Conservation (phyloP, 2,888 invertebrate species). For the Nysson spinosus region DNA sequence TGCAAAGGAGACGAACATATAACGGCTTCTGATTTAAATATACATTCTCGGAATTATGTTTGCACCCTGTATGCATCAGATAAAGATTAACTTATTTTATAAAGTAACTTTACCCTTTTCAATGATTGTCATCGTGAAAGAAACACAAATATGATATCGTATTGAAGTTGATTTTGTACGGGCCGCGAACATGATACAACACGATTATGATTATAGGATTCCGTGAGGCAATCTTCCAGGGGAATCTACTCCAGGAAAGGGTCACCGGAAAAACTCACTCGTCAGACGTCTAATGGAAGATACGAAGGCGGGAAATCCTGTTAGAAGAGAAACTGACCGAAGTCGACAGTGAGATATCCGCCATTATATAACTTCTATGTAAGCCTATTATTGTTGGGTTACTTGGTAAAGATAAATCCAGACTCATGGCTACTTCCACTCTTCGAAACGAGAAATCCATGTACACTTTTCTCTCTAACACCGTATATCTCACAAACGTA, state of each 20-base stretch:
- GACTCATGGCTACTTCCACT: conserved; percentile 30
- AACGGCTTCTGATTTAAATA: too few relatives aligned
- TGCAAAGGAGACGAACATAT: too few relatives aligned
- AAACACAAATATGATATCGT: conserved; percentile 12
- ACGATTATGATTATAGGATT: conserved; percentile 22
- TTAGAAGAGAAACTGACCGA: conserved; percentile 8
- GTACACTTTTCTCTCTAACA: conserved; percentile 22
- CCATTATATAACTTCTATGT: conserved; percentile 13
- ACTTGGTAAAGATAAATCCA: conserved; percentile 39
- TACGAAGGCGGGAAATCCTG: background rate
- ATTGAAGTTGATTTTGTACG: background rate
- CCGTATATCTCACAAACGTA: conserved; percentile 32
- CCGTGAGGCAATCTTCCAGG: background rate
- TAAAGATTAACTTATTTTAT: background rate
- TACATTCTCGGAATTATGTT: too few relatives aligned
- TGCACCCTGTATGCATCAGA: too few relatives aligned
- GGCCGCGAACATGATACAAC: background rate
- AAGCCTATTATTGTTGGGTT: conserved; percentile 37
- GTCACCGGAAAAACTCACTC: background rate
- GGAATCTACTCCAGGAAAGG: background rate
- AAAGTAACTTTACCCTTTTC: background rate
- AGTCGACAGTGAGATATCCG: conserved; percentile 33
- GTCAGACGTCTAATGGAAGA: conserved; percentile 2
- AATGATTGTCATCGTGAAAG: background rate
- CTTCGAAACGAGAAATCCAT: conserved; percentile 49